Percentiles rank a stretch among this genome's conserved stretches.
Evolutionary conservation across 2,888 invertebrate genomes (phyloP).

Genomic region (Syrphus vitripennis): DNA sequence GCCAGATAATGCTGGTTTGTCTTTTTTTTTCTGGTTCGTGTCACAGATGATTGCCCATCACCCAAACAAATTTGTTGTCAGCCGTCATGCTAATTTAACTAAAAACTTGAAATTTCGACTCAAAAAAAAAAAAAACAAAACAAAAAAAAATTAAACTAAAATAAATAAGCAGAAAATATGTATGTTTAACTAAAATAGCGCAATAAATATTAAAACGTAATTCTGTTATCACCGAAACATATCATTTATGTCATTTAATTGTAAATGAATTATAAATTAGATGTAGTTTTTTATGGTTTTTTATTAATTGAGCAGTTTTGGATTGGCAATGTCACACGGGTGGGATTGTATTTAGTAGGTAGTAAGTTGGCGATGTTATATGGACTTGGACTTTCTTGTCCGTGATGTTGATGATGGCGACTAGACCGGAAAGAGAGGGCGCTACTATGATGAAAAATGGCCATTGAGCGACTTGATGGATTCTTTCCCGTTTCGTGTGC

Average conservation of each 20-base stretch:
- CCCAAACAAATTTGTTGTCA: slow-evolving; percentile 65
- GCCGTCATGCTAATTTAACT: slow-evolving; percentile 68
- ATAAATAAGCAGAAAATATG: slow-evolving; percentile 4
- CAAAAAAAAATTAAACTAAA: slow-evolving; percentile 13
- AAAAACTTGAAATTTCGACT: slow-evolving; percentile 31
- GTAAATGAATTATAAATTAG: slow-evolving; percentile 53
- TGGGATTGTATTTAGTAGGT: not conserved
- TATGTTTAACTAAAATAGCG: slow-evolving; percentile 18
- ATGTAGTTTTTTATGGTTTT: slow-evolving; percentile 38
- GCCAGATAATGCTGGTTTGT: slow-evolving; percentile 35
- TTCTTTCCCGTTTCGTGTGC: slow-evolving; percentile 53
- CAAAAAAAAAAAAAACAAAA: slow-evolving; percentile 11
- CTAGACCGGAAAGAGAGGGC: slow-evolving; percentile 59
- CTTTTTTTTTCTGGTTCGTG: slow-evolving; percentile 29
- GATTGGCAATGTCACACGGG: not conserved
- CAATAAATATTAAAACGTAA: slow-evolving; percentile 56
- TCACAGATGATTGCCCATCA: slow-evolving; percentile 69
- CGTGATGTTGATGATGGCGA: not conserved
- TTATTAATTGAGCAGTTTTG: slow-evolving; percentile 42
- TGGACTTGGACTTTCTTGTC: not conserved
- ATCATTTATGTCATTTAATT: slow-evolving; percentile 60
- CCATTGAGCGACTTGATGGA: slow-evolving; percentile 45
- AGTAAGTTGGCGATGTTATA: not conserved
- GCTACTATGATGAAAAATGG: slow-evolving; percentile 46
- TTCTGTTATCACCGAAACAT: slow-evolving; percentile 58